Base-by-base conservation (phyloP, 2,113 vertebrate genomes). In the Cinclus cinclus region DNA sequence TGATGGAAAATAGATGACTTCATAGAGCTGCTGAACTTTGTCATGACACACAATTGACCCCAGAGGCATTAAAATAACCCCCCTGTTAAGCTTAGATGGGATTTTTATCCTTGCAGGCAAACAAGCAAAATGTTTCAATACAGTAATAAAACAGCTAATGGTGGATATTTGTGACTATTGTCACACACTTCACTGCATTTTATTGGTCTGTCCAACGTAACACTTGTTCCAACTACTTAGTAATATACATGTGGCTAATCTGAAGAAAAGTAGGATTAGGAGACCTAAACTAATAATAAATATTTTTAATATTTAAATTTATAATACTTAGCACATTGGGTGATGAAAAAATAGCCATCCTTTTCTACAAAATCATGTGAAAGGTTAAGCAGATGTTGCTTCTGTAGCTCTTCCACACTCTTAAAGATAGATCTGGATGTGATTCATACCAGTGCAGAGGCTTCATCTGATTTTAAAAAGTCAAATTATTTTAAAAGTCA, bases 11-110 rank as follows among this genome's bases (percentile, higher is more conserved):
- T 27, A 52, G 49, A 76, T 53, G 37, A 87, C 37, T 94, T 94
- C 62, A 85, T 19, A 79, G 90, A 78, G 58, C 49, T 73, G n/a
- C 70, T 94, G 85, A 94, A 90, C 75, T 91, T 83, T 52, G 76
- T 49, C 53, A 73, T 69, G 78, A 79, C 50, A 85, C 8, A 39
- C 20, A 35, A 41, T 91, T 93, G 87, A 95, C 71, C 49, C 23
- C 58, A 58, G 62, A 86, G 10, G 30, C 49, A 85, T 71, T 92
- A 90, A 79, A 91, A 83, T 80, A 23, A 85, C 90, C 65, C 58
- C 50, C n/a, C 68, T 80, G 31, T 53, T 69, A 88, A 85, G 37
- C n/a, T 59, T 53, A 71, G 37, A 83, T 17, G n/a, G 90, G 70
- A 79, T n/a, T 76, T 79, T 77, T 79, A 11, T 62, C 63, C 82